phyloP scores from a whole-genome alignment of 1,140 invertebrate genomes.

The Berghia stephanieae region DNA sequence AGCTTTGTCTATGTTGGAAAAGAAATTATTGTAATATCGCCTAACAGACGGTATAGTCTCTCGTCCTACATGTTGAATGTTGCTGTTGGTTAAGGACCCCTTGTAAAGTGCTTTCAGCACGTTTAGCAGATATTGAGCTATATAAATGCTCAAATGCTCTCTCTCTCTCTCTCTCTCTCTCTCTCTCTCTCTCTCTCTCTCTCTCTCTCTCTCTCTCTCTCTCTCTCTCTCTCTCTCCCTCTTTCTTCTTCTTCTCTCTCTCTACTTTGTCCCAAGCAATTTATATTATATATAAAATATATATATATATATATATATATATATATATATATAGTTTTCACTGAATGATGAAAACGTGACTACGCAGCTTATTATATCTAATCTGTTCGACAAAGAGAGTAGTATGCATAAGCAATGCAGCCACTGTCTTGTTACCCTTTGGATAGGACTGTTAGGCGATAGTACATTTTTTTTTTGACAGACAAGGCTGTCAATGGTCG shows the following conservation, averaged over 20 bases:
- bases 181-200: background rate
- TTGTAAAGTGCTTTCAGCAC: no score
- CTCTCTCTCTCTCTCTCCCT: background rate
- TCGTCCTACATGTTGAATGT: background rate
- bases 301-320: background rate
- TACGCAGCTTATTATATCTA: background rate
- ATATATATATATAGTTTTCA: background rate
- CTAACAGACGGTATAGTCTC: background rate
- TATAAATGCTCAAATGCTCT: no score
- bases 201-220: background rate
- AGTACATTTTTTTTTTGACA: no score
- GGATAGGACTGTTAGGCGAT: background rate
- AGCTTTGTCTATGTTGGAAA: no score
- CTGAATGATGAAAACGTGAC: background rate
- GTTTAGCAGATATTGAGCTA: no score
- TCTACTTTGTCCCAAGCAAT: background rate
- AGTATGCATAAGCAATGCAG: background rate
- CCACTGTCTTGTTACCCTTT: background rate
- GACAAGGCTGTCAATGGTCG: no score
- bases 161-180: slow-evolving; percentile 12
- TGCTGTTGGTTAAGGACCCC: no score
- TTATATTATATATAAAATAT: background rate
- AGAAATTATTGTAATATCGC: background rate
- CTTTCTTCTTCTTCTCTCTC: background rate
- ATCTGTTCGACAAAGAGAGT: background rate